A percentile compares a stretch with the other conserved stretches of the same genome.
phyloP scores from a whole-genome alignment of 1,140 invertebrate species.

The Drosophila baimaii region DNA sequence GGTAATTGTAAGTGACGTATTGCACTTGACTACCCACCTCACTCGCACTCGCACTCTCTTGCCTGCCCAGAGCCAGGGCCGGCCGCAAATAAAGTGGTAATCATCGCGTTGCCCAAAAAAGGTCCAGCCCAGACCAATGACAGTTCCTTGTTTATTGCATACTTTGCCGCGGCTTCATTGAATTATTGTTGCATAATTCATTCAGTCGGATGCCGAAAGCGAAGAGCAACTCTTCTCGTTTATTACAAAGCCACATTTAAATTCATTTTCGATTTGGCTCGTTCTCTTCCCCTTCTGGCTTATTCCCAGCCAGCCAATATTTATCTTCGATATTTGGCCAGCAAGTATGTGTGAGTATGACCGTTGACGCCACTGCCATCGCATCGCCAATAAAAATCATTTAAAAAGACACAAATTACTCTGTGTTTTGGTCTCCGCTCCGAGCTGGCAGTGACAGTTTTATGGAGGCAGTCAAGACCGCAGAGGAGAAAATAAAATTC shows the following conservation, averaged over 20 bases:
- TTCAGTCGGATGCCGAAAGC: conserved; percentile 34
- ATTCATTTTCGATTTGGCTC: conserved; percentile 77
- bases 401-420: conserved; percentile 81
- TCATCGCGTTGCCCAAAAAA: conserved; percentile 35
- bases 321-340: conserved; percentile 67
- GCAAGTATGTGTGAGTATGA: conserved; percentile 21
- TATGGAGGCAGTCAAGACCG: conserved; percentile 33
- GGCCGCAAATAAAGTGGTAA: conserved; percentile 69
- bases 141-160: conserved; percentile 49
- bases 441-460: conserved; percentile 64
- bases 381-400: conserved; percentile 76
- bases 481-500: conserved; percentile 11
- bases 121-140: conserved; percentile 32
- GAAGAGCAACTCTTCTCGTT: conserved; percentile 56
- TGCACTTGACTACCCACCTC: conserved; percentile 51
- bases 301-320: conserved; percentile 49
- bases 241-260: conserved; percentile 77
- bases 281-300: conserved; percentile 29
- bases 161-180: conserved; percentile 54
- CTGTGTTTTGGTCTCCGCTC: conserved; percentile 21
- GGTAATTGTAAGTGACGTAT: conserved; percentile 76
- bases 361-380: conserved; percentile 54
- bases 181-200: conserved; percentile 78
- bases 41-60: background rate
- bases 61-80: conserved; percentile 35